A percentile compares a stretch with the other conserved stretches of the same genome.
phyloP scores from a whole-genome alignment of 2,888 invertebrate genomes.

The Lucinisca nassula region DNA sequence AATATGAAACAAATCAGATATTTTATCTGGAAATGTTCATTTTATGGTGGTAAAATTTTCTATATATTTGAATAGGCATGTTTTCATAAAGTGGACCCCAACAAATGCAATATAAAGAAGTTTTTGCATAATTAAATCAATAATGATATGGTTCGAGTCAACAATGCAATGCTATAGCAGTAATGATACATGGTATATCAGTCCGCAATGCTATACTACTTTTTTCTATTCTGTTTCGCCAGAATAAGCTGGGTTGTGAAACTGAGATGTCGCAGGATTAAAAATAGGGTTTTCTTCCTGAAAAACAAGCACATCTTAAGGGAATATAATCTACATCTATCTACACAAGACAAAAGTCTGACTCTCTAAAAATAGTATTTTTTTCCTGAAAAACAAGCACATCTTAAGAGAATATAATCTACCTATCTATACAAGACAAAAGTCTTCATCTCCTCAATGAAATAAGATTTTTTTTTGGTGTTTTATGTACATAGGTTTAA shows the following conservation, averaged over 20 bases:
- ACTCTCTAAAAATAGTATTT: conserved; percentile 54
- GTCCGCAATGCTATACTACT: conserved; percentile 7
- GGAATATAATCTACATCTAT: no score
- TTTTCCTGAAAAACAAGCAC: conserved; percentile 53
- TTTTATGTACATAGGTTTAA: not conserved
- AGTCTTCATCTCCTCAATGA: not conserved
- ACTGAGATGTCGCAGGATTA: conserved; percentile 65
- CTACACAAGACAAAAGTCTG: no score
- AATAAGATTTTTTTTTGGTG: not conserved
- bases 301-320: conserved; percentile 14
- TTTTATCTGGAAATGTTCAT: no score
- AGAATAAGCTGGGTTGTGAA: conserved; percentile 63
- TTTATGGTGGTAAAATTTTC: no score
- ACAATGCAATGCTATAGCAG: no score
- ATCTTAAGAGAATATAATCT: not conserved
- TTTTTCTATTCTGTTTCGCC: conserved; percentile 36
- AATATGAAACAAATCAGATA: no score
- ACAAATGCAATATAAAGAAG: no score
- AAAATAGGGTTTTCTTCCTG: conserved; percentile 67
- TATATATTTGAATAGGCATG: no score
- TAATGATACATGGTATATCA: not conserved
- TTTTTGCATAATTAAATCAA: no score
- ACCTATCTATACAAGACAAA: no score
- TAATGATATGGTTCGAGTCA: no score
- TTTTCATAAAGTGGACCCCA: no score